Percentiles rank a stretch among this genome's conserved stretches.
Conservation (phyloP, 2,797 vertebrate species). For the Fundulus diaphanus region DNA sequence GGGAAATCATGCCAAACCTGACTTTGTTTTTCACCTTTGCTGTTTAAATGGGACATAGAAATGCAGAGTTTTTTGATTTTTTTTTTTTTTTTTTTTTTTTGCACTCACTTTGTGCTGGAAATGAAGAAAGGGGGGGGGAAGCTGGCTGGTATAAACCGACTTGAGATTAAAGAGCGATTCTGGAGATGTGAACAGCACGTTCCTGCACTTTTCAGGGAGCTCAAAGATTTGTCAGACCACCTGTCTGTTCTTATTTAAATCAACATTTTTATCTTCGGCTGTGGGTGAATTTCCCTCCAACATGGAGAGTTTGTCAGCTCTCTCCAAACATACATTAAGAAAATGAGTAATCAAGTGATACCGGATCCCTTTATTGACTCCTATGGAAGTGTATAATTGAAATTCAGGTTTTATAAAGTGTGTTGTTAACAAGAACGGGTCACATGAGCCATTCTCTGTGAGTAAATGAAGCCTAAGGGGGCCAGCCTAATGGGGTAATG, state of each 20-base stretch:
- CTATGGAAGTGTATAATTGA: slow-evolving; percentile 61
- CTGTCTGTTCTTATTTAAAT: slow-evolving; percentile 33
- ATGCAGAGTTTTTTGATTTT: slow-evolving; percentile 53
- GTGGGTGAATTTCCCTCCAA: slow-evolving; percentile 13
- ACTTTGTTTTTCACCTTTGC: slow-evolving; percentile 65
- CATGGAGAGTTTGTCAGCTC: slow-evolving; percentile 17
- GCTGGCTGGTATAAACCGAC: slow-evolving; percentile 25
- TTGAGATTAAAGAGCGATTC: slow-evolving; percentile 30
- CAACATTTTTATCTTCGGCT: slow-evolving; percentile 26
- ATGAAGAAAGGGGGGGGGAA: slow-evolving; percentile 2
- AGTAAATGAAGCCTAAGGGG: slow-evolving; percentile 73
- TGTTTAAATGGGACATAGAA: slow-evolving; percentile 61
- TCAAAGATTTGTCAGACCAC: slow-evolving; percentile 39
- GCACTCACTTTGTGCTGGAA: slow-evolving; percentile 37
- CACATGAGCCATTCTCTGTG: slow-evolving; percentile 66
- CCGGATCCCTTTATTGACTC: slow-evolving; percentile 51
- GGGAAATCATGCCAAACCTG: slow-evolving; percentile 68
- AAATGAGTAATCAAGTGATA: slow-evolving; percentile 43
- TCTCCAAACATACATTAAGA: slow-evolving; percentile 36
- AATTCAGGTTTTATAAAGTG: slow-evolving; percentile 62
- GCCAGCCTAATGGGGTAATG: slow-evolving; percentile 77
- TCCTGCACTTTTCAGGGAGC: slow-evolving; percentile 27
- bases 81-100: slow-evolving; percentile 37
- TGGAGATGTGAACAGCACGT: slow-evolving; percentile 27
- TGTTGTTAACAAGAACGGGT: slow-evolving; percentile 64